Conservation (phyloP, 2,888 invertebrate species). For the Sceliomorpha sp. region DNA sequence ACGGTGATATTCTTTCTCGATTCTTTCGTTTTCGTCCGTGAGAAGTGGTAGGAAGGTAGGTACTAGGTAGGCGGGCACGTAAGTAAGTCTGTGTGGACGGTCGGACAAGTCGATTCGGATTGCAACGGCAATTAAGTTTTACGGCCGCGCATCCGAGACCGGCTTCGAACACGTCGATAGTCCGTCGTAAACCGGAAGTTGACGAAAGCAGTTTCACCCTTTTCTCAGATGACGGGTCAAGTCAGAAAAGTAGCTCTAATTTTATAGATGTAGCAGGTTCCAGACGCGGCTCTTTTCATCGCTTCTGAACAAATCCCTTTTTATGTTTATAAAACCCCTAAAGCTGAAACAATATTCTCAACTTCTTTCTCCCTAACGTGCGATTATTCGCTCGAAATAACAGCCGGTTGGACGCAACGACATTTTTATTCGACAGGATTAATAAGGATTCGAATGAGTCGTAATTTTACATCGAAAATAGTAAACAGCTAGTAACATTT, state of each 20-base stretch:
- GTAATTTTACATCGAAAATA: too few species aligned
- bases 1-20: constrained; percentile 46
- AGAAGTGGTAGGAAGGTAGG: constrained; percentile 34
- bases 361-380: too few species aligned
- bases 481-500: too few species aligned
- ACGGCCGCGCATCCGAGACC: constrained; percentile 70
- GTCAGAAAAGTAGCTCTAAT: constrained; percentile 56
- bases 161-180: constrained; percentile 72
- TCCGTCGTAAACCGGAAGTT: constrained; percentile 67
- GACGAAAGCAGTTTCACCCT: constrained; percentile 59
- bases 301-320: constrained; percentile 58
- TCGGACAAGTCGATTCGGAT: constrained; percentile 65
- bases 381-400: too few species aligned
- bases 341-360: constrained; percentile 45
- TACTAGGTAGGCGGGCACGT: too few species aligned
- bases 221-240: constrained; percentile 56
- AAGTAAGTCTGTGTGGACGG: constrained; percentile 48
- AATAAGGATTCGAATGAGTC: too few species aligned
- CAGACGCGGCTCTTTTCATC: constrained; percentile 50
- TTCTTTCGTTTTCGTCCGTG: constrained; percentile 45
- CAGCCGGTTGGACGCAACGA: too few species aligned
- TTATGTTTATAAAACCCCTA: constrained; percentile 56
- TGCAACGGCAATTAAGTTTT: constrained; percentile 78
- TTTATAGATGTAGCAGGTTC: constrained; percentile 54
- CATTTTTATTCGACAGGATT: too few species aligned